Percentiles rank a stretch among this genome's conserved stretches.
Conservation (phyloP, 2,797 vertebrate species). For the Euthynnus affinis region DNA sequence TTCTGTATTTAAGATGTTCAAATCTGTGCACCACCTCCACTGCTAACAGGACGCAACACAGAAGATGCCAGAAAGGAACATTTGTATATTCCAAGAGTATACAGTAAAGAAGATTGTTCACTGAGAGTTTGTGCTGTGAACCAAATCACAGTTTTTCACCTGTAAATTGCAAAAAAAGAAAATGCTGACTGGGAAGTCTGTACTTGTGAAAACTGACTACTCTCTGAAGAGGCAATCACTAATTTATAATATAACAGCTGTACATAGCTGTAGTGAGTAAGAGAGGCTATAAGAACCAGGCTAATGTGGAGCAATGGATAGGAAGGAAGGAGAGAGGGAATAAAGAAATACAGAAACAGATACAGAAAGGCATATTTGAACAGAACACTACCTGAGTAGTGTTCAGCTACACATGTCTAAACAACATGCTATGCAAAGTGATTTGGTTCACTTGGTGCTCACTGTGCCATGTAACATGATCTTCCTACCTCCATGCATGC, state of each 20-base stretch:
- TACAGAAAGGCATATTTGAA: not conserved
- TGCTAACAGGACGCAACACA: too few species aligned
- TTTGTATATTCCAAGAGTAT: too few species aligned
- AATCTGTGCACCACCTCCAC: too few species aligned
- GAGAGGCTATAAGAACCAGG: not conserved
- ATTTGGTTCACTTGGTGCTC: conserved; percentile 12
- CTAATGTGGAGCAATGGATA: not conserved
- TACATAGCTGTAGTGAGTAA: not conserved
- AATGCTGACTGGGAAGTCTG: not conserved
- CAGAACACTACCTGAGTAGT: not conserved
- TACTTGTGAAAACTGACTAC: not conserved
- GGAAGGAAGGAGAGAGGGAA: not conserved
- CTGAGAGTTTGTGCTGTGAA: not conserved
- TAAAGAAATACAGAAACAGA: not conserved
- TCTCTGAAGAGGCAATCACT: not conserved
- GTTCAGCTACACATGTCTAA: not conserved
- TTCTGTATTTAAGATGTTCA: too few species aligned
- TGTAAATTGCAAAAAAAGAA: not conserved
- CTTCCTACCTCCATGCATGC: conserved; percentile 1
- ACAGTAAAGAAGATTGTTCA: too few species aligned
- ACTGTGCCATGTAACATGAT: conserved; percentile 45
- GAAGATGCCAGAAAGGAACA: too few species aligned
- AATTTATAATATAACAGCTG: not conserved
- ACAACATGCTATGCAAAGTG: not conserved
- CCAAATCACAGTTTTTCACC: not conserved